phyloP scores from a whole-genome alignment of 2,113 vertebrate genomes.

The Ctenomys sociabilis region DNA sequence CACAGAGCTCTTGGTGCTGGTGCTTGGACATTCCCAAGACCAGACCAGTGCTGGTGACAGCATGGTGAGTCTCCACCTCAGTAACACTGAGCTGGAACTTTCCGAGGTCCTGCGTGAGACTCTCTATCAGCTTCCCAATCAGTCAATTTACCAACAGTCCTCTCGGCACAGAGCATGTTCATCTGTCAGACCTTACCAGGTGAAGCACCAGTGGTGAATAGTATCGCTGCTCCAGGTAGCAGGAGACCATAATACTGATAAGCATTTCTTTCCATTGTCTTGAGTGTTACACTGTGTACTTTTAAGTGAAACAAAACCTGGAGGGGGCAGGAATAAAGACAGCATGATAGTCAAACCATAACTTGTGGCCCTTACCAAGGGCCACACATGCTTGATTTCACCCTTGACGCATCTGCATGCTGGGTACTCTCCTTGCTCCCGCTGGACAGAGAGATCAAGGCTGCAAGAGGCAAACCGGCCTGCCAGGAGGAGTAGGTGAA shows the following conservation, averaged over 20 bases:
- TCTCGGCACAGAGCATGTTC: neutral
- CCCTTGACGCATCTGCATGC: neutral
- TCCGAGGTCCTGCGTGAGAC: neutral
- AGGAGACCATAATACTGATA: fast-evolving
- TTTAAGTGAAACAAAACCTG: neutral
- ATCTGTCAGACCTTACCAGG: too few species aligned
- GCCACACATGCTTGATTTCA: neutral
- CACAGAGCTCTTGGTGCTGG: fast-evolving
- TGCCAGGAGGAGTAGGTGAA: neutral
- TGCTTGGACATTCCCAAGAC: fast-evolving
- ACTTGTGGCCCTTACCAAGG: neutral
- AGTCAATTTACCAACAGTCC: neutral
- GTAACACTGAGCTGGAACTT: neutral
- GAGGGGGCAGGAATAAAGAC: neutral
- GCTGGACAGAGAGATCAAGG: neutral
- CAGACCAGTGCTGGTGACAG: fast-evolving
- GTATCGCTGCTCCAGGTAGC: fast-evolving
- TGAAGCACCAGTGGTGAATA: neutral
- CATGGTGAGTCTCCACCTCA: neutral
- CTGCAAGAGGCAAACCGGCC: neutral
- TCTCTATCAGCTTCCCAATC: neutral
- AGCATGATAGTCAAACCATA: neutral
- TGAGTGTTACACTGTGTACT: fast-evolving
- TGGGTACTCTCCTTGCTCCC: neutral
- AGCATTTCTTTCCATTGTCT: neutral